A percentile compares a stretch with the other conserved stretches of the same genome.
Conservation (phyloP, 2,797 vertebrate genomes). For the Esox masquinongy region DNA sequence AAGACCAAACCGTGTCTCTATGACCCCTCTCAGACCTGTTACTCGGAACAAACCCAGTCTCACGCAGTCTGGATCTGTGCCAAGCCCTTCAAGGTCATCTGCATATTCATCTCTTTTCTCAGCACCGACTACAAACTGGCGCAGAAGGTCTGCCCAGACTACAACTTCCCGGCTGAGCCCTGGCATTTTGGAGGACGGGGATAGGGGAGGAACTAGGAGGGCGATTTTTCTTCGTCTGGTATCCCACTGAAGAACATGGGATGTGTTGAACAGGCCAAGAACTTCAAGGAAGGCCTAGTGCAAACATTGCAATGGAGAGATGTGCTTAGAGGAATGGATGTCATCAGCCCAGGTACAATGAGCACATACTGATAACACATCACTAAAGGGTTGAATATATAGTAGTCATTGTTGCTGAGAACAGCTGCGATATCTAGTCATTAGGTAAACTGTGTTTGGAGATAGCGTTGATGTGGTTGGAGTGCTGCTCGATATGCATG, state of each 20-base stretch:
- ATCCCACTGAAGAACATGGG: not conserved
- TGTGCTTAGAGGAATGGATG: not conserved
- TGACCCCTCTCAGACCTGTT: conserved; percentile 89
- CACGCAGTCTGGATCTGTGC: conserved; percentile 95
- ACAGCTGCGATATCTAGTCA: not conserved
- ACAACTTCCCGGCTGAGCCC: conserved; percentile 89
- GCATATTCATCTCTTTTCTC: conserved; percentile 96
- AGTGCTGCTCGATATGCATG: not conserved
- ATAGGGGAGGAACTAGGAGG: conserved; percentile 1
- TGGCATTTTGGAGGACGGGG: conserved; percentile 79
- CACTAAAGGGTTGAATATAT: not conserved
- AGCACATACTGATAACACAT: not conserved
- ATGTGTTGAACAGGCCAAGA: not conserved
- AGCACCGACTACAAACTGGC: conserved; percentile 96
- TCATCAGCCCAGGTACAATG: not conserved
- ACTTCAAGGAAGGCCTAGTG: not conserved
- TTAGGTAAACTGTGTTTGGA: not conserved
- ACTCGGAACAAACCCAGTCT: conserved; percentile 93
- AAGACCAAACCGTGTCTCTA: conserved; percentile 92
- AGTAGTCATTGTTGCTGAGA: not conserved
- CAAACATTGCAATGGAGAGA: not conserved
- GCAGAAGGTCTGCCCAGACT: conserved; percentile 96
- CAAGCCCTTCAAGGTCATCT: conserved; percentile 98
- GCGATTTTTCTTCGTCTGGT: not conserved
- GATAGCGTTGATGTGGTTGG: not conserved